These are phyloP conservation scores for Machaerirhynchus nigripectus DNA, from an alignment of 2,113 vertebrate species.

Conservation along the genomic window DNA sequence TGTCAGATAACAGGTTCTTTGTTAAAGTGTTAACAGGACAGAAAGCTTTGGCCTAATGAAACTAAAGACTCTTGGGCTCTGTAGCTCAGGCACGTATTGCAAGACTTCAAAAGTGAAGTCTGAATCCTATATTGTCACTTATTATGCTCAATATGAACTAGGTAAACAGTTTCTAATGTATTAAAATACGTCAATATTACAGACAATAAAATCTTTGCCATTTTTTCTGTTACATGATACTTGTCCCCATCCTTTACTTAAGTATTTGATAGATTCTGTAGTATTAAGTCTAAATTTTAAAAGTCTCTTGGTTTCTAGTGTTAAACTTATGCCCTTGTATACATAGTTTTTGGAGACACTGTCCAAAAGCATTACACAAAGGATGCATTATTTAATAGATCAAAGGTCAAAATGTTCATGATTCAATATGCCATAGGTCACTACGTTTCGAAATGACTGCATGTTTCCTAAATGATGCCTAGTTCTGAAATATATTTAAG, in stretches of 20 bases:
- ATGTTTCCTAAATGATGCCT: constrained; percentile 54
- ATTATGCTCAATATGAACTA: neutral
- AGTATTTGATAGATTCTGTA: neutral
- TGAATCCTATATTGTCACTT: neutral
- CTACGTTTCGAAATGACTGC: constrained; percentile 43
- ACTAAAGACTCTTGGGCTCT: neutral
- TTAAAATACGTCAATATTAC: neutral
- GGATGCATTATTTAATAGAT: constrained; percentile 51
- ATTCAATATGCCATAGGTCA: constrained; percentile 59
- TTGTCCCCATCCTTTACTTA: neutral
- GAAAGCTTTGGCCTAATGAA: neutral
- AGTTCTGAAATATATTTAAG: constrained; percentile 55
- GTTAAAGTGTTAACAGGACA: neutral
- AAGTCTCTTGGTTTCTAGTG: neutral
- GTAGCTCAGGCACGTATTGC: neutral
- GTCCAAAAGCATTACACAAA: constrained; percentile 49
- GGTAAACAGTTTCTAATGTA: neutral
- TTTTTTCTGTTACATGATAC: neutral
- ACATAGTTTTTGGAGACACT: constrained; percentile 4
- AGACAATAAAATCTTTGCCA: neutral
- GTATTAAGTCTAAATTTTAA: neutral
- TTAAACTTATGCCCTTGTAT: neutral
- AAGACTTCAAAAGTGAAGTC: neutral
- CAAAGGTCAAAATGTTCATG: constrained; percentile 54
- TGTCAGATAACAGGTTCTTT: neutral